These are phyloP conservation scores for Dryomyza anilis DNA, from an alignment of 2,888 invertebrate species.

Conservation along the genomic window DNA sequence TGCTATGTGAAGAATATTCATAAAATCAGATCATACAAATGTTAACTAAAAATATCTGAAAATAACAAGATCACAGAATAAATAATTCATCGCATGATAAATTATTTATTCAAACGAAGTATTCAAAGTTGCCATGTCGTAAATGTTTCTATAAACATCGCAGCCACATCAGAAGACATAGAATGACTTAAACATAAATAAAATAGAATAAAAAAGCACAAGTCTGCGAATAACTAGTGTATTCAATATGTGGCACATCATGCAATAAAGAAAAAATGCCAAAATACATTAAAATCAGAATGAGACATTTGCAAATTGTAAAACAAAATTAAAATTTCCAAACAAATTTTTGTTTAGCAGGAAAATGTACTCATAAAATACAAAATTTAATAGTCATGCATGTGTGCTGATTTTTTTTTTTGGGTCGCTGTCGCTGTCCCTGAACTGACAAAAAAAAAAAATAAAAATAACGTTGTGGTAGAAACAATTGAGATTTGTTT, in stretches of 20 bases:
- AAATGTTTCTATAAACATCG: not conserved
- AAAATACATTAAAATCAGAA: not conserved
- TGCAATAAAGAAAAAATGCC: constrained; percentile 12
- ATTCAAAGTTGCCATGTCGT: not conserved
- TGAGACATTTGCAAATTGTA: not conserved
- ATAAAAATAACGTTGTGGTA: not conserved
- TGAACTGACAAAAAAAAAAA: constrained; percentile 1
- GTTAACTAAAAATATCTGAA: too few species aligned
- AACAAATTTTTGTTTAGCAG: constrained; percentile 11
- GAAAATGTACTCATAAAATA: constrained; percentile 4
- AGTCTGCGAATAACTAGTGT: too few species aligned
- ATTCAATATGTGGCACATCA: too few species aligned
- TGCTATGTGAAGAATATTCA: too few species aligned
- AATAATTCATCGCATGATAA: too few species aligned
- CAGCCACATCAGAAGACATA: not conserved
- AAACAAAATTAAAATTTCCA: too few species aligned
- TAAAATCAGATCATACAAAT: too few species aligned
- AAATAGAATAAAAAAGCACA: not conserved
- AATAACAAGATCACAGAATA: too few species aligned
- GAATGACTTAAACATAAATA: not conserved
- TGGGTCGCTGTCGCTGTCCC: not conserved
- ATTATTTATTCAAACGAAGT: not conserved
- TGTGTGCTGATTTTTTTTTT: too few species aligned
- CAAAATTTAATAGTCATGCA: not conserved
- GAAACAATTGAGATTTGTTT: not conserved